A percentile compares a stretch with the other conserved stretches of the same genome.
phyloP scores from a whole-genome alignment of 2,888 invertebrate genomes.

The Troides aeacus region DNA sequence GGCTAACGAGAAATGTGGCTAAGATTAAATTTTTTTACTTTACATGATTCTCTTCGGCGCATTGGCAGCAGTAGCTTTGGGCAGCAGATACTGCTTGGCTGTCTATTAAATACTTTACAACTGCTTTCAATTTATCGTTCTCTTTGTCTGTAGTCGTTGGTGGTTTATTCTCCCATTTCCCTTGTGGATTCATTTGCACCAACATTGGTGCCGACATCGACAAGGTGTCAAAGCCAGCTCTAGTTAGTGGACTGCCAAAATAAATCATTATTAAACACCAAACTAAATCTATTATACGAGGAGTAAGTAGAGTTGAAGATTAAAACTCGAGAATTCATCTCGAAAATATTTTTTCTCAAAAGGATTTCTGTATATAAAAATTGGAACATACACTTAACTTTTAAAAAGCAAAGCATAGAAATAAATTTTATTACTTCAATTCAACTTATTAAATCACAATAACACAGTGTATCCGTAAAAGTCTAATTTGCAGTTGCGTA shows the following conservation, averaged over 20 bases:
- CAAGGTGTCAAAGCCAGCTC: conserved; percentile 56
- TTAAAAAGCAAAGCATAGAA: too few species aligned
- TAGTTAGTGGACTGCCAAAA: conserved; percentile 48
- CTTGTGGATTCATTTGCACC: conserved; percentile 64
- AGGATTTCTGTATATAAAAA: too few species aligned
- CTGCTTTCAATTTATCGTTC: conserved; percentile 44
- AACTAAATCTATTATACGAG: background rate
- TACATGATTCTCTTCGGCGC: conserved; percentile 13
- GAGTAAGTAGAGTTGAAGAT: background rate
- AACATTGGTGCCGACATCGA: conserved; percentile 52
- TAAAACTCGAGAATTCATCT: background rate
- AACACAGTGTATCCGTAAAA: too few species aligned
- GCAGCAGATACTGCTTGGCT: conserved; percentile 60
- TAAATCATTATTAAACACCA: conserved; percentile 18
- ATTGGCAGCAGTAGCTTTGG: conserved; percentile 51
- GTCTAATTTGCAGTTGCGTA: too few species aligned
- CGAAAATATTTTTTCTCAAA: background rate
- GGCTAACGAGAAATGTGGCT: background rate
- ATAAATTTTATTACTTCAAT: too few species aligned
- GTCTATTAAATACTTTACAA: conserved; percentile 57
- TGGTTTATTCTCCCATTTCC: conserved; percentile 60
- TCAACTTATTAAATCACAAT: too few species aligned
- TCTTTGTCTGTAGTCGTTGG: conserved; percentile 60
- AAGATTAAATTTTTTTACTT: background rate
- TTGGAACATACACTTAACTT: too few species aligned